Evolutionary conservation across 92 coral and sea anemone genomes (phyloP).

Genomic region (Palythoa grandis): DNA sequence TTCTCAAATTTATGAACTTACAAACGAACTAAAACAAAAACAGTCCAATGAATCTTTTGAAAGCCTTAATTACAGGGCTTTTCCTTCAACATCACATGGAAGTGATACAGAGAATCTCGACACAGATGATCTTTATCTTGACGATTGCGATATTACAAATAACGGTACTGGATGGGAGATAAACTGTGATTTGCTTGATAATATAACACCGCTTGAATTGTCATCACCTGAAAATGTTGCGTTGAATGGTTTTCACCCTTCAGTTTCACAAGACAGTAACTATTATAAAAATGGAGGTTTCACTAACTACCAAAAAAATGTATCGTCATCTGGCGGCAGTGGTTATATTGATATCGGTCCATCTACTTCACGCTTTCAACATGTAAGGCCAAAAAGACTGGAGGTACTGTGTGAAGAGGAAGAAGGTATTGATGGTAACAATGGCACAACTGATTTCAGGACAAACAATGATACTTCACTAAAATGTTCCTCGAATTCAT

Average conservation of each 20-base stretch:
- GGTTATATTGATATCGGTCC: slow-evolving; percentile 6
- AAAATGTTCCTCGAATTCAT: slow-evolving; percentile 1
- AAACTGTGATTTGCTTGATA: slow-evolving; percentile 34
- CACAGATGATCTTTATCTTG: slow-evolving; percentile 11
- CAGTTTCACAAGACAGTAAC: background rate
- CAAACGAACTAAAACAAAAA: slow-evolving; percentile 59
- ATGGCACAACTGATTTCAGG: slow-evolving; percentile 16
- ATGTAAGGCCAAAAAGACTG: slow-evolving; percentile 54
- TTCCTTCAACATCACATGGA: background rate
- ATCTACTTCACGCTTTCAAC: slow-evolving; percentile 8
- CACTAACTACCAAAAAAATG: background rate
- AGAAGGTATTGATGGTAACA: slow-evolving; percentile 52
- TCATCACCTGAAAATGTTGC: background rate
- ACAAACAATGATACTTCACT: background rate
- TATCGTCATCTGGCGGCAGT: background rate
- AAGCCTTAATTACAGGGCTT: background rate
- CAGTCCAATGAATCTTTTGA: slow-evolving; percentile 18
- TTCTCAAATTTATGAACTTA: slow-evolving; percentile 71
- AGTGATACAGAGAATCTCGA: background rate
- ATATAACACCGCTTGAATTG: background rate
- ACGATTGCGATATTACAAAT: slow-evolving; percentile 4
- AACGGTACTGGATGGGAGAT: slow-evolving; percentile 23
- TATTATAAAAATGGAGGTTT: background rate
- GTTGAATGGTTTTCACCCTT: background rate
- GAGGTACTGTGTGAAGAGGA: slow-evolving; percentile 82